phyloP scores from a whole-genome alignment of 2,888 invertebrate species.

The Argyresthia albistria region DNA sequence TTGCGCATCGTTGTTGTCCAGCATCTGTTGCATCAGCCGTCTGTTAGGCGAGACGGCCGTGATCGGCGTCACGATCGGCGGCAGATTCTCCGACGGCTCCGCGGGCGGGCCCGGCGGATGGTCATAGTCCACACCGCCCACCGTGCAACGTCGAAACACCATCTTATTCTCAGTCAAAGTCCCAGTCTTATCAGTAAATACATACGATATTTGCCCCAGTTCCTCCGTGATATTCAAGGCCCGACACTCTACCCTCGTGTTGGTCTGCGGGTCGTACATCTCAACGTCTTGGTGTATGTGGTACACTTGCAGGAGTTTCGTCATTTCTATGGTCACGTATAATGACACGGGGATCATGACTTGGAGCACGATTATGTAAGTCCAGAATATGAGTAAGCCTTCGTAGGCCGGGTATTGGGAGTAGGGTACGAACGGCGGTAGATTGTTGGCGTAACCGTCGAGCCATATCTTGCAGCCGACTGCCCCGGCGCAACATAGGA shows the following conservation, averaged over 20 bases:
- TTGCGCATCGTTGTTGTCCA: constrained; percentile 48
- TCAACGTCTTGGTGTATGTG: constrained; percentile 93
- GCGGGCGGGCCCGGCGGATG: constrained; percentile 83
- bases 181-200: constrained; percentile 98
- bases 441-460: constrained; percentile 66
- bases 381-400: constrained; percentile 93
- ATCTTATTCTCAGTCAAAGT: constrained; percentile 98
- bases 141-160: constrained; percentile 93
- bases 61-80: constrained; percentile 55
- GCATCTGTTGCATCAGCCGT: constrained; percentile 50
- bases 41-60: constrained; percentile 59
- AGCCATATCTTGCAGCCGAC: constrained; percentile 93
- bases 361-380: constrained; percentile 95
- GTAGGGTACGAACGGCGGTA: constrained; percentile 78
- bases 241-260: constrained; percentile 85
- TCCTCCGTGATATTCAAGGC: constrained; percentile 98
- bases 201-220: constrained; percentile 90
- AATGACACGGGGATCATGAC: constrained; percentile 97
- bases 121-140: constrained; percentile 91
- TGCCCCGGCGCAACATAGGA: constrained; percentile 92
- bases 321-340: constrained; percentile 97
- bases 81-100: constrained; percentile 68
- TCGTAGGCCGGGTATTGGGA: constrained; percentile 76
- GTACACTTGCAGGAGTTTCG: constrained; percentile 95
- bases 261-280: constrained; percentile 87